Evolutionary conservation across 2,797 vertebrate species (phyloP), one percentile per base, ranked within the genome.

Genomic region (Gambelia wislizenii): DNA sequence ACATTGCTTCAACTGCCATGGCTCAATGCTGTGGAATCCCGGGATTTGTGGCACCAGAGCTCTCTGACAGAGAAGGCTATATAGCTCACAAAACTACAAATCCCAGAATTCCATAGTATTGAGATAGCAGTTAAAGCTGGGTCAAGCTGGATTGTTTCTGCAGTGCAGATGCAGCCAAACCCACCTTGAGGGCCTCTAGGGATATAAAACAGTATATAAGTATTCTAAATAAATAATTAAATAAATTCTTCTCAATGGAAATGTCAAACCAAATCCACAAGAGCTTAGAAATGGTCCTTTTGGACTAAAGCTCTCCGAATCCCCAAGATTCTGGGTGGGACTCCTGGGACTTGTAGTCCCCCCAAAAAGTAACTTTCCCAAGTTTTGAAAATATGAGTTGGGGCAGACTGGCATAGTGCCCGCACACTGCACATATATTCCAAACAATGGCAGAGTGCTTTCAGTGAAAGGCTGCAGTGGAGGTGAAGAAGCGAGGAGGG

Each of bases 381-480:
- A 30, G 25, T 2, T 64, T 8, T 64, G 61, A 25, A 75, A 72
- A 72, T 22, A 6, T 4, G 30, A 54, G 49, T 5, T 67, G 33
- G 44, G 22, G 39, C 61, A 84, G 39, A 12, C 10, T 84, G 49
- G 2, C 39, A 47, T 33, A 56, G 30, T 75, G 5, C 22, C 52
- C 56, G 12, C 12, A 25, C 75, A 3, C 49, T 7, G 16, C 6
- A 44, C 16, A 59, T 33, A 22, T 30, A 42, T 81, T 75, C 44
- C 54, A 81, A 54, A 42, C n/a, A 39, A 59, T 33, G 39, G 16
- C 7, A 39, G 18, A 42, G 36, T 36, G 12, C 91, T 77, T 91
- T 91, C 70, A 89, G 61, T 22, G 85, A 67, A 84, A 79, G 44
- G 88, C 6, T 85, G 72, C 14, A 42, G 89, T 2, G 27, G 77